A percentile compares a stretch with the other conserved stretches of the same genome.
Conservation (phyloP, 2,113 vertebrate genomes). For the Perognathus longimembris region DNA sequence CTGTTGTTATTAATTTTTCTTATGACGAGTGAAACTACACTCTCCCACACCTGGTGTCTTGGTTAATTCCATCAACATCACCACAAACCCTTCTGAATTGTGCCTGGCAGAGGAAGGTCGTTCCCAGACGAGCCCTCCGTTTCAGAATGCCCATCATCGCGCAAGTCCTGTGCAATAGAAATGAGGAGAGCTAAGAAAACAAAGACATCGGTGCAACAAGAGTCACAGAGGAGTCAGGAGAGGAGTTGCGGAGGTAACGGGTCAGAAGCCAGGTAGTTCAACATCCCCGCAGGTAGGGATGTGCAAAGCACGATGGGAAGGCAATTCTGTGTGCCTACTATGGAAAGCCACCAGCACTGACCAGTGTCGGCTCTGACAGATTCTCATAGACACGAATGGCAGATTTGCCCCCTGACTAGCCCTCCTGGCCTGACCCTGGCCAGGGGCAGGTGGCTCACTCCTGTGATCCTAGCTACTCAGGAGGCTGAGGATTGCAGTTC, state of each 20-base stretch:
- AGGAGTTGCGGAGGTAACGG: not conserved
- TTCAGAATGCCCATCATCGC: not conserved
- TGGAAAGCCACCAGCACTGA: fast-evolving
- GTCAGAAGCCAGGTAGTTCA: not conserved
- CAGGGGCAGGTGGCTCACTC: no score
- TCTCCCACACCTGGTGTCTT: not conserved
- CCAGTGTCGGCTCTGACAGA: not conserved
- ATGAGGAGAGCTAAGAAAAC: not conserved
- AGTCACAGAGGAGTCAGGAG: not conserved
- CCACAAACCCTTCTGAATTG: not conserved
- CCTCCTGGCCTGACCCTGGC: no score
- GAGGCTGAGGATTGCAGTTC: no score
- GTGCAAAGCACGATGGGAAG: not conserved
- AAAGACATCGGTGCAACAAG: not conserved
- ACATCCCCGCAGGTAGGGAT: not conserved
- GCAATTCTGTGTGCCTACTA: not conserved
- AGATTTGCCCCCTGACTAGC: no score
- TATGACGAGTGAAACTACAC: not conserved
- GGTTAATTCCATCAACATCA: not conserved
- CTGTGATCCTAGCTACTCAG: no score
- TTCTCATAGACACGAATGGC: not conserved
- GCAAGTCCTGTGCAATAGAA: not conserved
- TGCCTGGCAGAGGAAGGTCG: not conserved
- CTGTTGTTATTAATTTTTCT: not conserved
- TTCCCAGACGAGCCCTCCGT: no score